Conservation (phyloP, 2,113 vertebrate genomes). For the Dasyornis broadbenti region DNA sequence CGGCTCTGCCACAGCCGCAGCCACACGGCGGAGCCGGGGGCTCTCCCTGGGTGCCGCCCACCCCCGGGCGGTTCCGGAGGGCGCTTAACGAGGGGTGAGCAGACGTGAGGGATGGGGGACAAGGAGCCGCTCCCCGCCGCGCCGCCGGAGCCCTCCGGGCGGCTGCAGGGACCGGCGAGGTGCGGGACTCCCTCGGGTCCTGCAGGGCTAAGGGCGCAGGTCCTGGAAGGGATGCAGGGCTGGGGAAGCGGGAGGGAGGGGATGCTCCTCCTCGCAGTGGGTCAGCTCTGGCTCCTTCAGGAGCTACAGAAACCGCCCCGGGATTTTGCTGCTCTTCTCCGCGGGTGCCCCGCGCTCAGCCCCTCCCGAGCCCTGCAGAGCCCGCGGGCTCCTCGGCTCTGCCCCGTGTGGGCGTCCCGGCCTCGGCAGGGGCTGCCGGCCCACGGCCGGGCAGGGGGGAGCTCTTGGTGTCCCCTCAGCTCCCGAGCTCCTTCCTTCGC, state of each 20-base stretch:
- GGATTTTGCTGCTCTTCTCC: rapidly evolving
- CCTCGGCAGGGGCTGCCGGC: background rate
- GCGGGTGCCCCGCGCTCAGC: rapidly evolving
- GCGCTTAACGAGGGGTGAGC: rapidly evolving
- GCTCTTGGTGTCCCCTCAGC: rapidly evolving
- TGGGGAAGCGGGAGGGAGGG: rapidly evolving
- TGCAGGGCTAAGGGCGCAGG: rapidly evolving
- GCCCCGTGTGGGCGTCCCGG: rapidly evolving
- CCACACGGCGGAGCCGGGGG: background rate
- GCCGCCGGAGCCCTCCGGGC: rapidly evolving
- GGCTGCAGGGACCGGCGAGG: rapidly evolving
- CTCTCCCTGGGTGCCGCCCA: background rate
- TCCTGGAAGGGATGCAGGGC: background rate
- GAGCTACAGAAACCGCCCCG: rapidly evolving
- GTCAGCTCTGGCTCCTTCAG: background rate
- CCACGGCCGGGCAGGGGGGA: background rate
- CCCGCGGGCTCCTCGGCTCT: background rate
- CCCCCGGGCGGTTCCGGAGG: background rate
- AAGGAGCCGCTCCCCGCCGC: rapidly evolving
- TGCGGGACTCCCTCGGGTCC: rapidly evolving
- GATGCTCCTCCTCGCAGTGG: rapidly evolving
- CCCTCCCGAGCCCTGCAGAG: rapidly evolving
- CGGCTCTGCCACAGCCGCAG: rapidly evolving
- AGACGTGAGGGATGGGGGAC: background rate
- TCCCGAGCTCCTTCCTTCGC: background rate